Evolutionary conservation across 2,888 invertebrate genomes (phyloP).

Genomic region (Drosophila meridiana): DNA sequence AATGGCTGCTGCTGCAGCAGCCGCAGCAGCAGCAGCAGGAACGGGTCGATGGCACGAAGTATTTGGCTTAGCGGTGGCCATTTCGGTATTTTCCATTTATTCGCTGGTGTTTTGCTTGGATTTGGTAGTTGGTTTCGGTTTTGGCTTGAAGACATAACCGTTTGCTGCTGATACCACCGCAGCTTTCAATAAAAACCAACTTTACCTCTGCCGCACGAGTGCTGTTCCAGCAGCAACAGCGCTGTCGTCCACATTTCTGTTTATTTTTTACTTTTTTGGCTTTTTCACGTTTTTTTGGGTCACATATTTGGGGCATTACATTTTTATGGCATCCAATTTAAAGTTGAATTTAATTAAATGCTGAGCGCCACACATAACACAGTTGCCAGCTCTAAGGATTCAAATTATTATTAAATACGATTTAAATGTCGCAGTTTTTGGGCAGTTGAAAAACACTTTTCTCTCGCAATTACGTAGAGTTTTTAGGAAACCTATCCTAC

Average conservation of each 20-base stretch:
- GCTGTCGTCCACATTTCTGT: constrained; percentile 22
- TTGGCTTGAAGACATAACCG: constrained; percentile 65
- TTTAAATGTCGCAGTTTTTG: not conserved
- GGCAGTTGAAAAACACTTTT: not conserved
- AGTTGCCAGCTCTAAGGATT: not conserved
- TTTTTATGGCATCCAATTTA: constrained; percentile 68
- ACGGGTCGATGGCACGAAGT: constrained; percentile 5
- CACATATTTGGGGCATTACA: constrained; percentile 48
- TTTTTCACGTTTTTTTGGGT: constrained; percentile 7
- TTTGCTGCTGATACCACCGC: constrained; percentile 64
- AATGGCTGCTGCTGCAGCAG: constrained; percentile 14
- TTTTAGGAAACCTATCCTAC: not conserved
- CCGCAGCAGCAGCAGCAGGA: not conserved
- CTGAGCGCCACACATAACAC: constrained; percentile 14
- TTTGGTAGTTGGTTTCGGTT: constrained; percentile 48
- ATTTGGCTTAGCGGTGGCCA: constrained; percentile 62
- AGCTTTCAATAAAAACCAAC: constrained; percentile 60
- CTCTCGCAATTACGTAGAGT: not conserved
- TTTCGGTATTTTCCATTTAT: constrained; percentile 70
- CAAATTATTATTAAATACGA: constrained; percentile 11
- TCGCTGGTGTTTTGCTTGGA: constrained; percentile 60
- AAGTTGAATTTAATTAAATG: constrained; percentile 67
- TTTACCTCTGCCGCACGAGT: constrained; percentile 25
- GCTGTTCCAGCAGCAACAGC: constrained; percentile 17
- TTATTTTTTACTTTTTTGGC: constrained; percentile 3